Base-by-base conservation (phyloP, 2,113 vertebrate genomes). In the Himantopus leucocephalus region DNA sequence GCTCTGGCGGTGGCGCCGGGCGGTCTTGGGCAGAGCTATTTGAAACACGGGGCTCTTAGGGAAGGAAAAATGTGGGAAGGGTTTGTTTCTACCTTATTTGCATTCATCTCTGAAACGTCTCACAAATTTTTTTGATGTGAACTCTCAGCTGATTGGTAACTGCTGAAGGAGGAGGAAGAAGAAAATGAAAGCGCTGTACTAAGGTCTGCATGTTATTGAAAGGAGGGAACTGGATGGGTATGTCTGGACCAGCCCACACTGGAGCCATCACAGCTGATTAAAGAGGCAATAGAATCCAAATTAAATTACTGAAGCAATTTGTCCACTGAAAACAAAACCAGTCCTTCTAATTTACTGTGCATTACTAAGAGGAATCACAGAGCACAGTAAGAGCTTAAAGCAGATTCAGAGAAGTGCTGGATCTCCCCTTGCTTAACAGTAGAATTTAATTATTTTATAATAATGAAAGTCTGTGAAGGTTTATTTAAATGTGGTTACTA, bases 301-400 rank as follows among this genome's bases (percentile, higher is more conserved):
- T 97, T 96, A 96, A 96, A 96, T 97, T 96, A 96, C 83, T 64
- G 86, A 86, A 86, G 76, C 71, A 77, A 80, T 96, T 94, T 96
- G 94, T 95, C 89, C 92, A 94, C 60, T 88, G 90, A 82, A 67
- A 89, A 94, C 92, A 95, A 95, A 96, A 90, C 73, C 59, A 87
- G 71, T 94, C 94, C 83, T 92, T 94, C 85, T 97, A 96, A 98
- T 97, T 96, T 97, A 96, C 90, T 71, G 39, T 92, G 58, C 70
- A 73, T 91, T 92, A 78, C 86, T 87, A 64, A 97, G 85, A 96
- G 67, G 78, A 95, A 87, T 92, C 56, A 81, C 83, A 68, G 73
- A 93, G 71, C 88, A 91, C 90, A 78, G 84, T 88, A 84, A 95
- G 53, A 87, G 41, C 83, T 95, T 91, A 78, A 93, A 97, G 71